Conservation (phyloP, 2,113 vertebrate species). For the Dipodomys spectabilis region DNA sequence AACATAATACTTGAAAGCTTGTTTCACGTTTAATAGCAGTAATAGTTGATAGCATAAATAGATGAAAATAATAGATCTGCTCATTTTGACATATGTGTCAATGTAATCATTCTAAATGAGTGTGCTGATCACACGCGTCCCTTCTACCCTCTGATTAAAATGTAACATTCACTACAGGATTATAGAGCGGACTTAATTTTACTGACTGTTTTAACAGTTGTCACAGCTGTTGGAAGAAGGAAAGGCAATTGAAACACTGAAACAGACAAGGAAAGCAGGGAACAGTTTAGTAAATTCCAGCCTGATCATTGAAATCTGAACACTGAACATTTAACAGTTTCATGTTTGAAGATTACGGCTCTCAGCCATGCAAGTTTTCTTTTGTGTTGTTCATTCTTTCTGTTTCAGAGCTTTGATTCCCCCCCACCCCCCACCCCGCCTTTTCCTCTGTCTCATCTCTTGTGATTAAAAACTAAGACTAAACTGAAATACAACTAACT, state of each 20-base stretch:
- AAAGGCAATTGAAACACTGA: slow-evolving; percentile 88
- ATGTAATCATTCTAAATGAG: slow-evolving; percentile 89
- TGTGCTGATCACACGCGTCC: slow-evolving; percentile 85
- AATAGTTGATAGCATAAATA: slow-evolving; percentile 86
- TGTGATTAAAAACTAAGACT: slow-evolving; percentile 32
- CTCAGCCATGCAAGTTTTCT: slow-evolving; percentile 47
- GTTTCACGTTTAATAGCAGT: slow-evolving; percentile 80
- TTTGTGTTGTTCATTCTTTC: slow-evolving; percentile 61
- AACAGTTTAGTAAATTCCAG: slow-evolving; percentile 81
- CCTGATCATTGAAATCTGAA: slow-evolving; percentile 71
- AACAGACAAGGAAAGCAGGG: slow-evolving; percentile 64
- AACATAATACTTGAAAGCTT: slow-evolving; percentile 84
- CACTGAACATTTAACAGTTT: slow-evolving; percentile 73
- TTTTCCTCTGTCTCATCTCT: not conserved
- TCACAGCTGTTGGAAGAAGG: slow-evolving; percentile 91
- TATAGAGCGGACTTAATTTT: slow-evolving; percentile 92
- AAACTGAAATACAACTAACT: slow-evolving; percentile 44
- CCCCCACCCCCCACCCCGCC: no score
- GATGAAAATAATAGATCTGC: slow-evolving; percentile 86
- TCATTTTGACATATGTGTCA: slow-evolving; percentile 88
- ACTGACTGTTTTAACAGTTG: slow-evolving; percentile 93
- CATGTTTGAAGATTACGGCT: slow-evolving; percentile 63
- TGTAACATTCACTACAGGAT: slow-evolving; percentile 91
- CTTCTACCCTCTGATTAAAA: slow-evolving; percentile 92
- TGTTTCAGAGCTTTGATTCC: slow-evolving; percentile 53